Percentiles rank a stretch among this genome's conserved stretches.
These are phyloP conservation scores for Hyposmocoma kahamanoa DNA, from an alignment of 1,140 invertebrate genomes.

Conservation along the genomic window DNA sequence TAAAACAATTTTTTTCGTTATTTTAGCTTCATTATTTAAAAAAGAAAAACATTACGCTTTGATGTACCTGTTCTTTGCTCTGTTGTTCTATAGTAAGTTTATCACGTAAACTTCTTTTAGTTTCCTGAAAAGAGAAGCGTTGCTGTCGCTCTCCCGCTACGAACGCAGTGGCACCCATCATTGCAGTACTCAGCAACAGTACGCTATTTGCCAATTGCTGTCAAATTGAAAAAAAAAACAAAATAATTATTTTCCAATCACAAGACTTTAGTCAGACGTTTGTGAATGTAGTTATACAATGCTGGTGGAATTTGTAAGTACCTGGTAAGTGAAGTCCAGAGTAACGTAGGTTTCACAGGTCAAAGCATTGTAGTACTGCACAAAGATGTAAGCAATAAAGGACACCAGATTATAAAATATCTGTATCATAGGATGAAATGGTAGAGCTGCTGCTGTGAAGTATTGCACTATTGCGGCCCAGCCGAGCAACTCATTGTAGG, in stretches of 20 bases:
- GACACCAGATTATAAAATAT: conserved; percentile 51
- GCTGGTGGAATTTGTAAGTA: conserved; percentile 17
- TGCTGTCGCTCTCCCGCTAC: conserved; percentile 90
- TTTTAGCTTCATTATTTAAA: conserved; percentile 5
- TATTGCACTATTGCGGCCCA: conserved; percentile 89
- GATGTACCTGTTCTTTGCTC: conserved; percentile 92
- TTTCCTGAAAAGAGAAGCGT: conserved; percentile 90
- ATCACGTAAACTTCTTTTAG: conserved; percentile 91
- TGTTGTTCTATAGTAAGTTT: conserved; percentile 95
- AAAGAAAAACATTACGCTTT: too few species aligned
- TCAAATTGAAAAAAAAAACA: conserved; percentile 18
- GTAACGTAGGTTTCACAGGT: conserved; percentile 39
- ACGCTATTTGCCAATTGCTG: conserved; percentile 83
- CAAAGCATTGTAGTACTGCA: conserved; percentile 56
- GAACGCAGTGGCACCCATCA: conserved; percentile 86
- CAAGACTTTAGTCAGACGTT: not conserved
- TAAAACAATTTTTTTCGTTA: conserved; percentile 68
- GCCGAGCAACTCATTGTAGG: conserved; percentile 75
- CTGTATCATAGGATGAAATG: conserved; percentile 78
- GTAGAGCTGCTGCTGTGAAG: conserved; percentile 88
- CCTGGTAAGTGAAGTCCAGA: conserved; percentile 58
- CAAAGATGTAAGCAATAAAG: conserved; percentile 40
- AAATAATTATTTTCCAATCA: not conserved
- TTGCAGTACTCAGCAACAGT: conserved; percentile 80
- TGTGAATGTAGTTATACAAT: too few species aligned